phyloP scores from a whole-genome alignment of 1,140 invertebrate genomes.

The Stegodyphus mimosarum region DNA sequence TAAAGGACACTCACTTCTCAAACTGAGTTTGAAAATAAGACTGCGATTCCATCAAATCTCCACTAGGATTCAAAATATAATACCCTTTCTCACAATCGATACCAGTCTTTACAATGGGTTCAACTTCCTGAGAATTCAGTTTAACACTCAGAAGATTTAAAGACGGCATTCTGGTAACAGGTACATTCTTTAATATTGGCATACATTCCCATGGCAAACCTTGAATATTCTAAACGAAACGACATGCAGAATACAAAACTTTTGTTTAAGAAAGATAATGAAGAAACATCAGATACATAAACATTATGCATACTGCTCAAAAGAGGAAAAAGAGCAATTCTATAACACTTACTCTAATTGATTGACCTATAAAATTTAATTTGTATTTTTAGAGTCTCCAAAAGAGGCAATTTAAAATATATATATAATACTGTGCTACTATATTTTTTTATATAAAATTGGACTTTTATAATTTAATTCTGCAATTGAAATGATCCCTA shows the following conservation, averaged over 20 bases:
- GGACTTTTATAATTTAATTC: no score
- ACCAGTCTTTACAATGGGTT: conserved; percentile 9
- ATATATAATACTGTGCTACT: no score
- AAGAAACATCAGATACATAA: no score
- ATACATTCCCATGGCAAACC: conserved; percentile 81
- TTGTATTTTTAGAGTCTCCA: no score
- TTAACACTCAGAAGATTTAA: conserved; percentile 77
- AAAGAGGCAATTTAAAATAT: no score
- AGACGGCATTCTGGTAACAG: conserved; percentile 80
- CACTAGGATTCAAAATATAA: conserved; percentile 77
- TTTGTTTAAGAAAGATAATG: no score
- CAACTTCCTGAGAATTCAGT: conserved; percentile 66
- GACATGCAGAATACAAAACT: background rate
- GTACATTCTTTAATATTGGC: conserved; percentile 73
- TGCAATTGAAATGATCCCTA: no score
- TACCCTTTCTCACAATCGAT: conserved; percentile 70
- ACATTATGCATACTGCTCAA: no score
- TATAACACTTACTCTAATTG: no score
- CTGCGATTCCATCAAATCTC: conserved; percentile 78
- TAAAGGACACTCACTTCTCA: conserved; percentile 37
- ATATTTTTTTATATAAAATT: no score
- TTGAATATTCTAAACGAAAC: conserved; percentile 75
- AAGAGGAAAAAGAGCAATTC: no score
- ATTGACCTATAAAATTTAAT: no score
- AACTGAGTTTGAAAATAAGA: conserved; percentile 72